phyloP scores from a whole-genome alignment of 2,113 vertebrate genomes.

The Trogon surrucura region DNA sequence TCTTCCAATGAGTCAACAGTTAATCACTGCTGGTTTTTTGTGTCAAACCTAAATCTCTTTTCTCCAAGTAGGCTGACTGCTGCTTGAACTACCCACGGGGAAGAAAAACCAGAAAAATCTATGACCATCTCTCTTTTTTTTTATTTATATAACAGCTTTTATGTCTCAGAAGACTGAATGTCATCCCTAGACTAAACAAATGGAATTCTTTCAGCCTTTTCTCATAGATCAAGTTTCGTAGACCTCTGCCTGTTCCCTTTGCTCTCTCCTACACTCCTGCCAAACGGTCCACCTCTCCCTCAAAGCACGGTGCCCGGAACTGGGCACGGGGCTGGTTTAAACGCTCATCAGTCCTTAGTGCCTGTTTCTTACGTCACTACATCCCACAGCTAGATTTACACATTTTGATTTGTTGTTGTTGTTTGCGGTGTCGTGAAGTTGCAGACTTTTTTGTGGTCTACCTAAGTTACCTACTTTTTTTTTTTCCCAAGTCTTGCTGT shows the following conservation, averaged over 20 bases:
- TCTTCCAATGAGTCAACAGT: neutral
- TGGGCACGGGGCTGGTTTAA: neutral
- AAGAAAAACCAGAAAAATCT: neutral
- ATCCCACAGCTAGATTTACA: neutral
- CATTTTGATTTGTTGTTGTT: neutral
- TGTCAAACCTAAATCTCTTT: neutral
- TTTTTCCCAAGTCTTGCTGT: neutral
- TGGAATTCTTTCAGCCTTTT: conserved; percentile 52
- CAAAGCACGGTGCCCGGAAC: neutral
- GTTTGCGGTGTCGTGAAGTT: neutral
- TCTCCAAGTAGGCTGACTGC: neutral
- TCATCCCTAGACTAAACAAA: conserved; percentile 67
- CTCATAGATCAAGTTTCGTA: conserved; percentile 48
- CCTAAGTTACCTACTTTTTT: neutral
- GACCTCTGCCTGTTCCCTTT: conserved; percentile 22
- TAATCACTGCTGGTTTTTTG: neutral
- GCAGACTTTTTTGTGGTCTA: neutral
- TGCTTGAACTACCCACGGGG: conserved; percentile 10
- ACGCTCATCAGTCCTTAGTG: neutral
- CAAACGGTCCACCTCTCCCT: neutral
- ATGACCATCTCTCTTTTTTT: neutral
- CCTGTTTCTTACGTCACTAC: neutral
- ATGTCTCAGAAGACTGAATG: conserved; percentile 29
- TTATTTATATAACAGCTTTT: conserved; percentile 5
- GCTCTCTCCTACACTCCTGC: neutral